Conservation (phyloP, 2,888 invertebrate genomes). For the Timema cristinae region DNA sequence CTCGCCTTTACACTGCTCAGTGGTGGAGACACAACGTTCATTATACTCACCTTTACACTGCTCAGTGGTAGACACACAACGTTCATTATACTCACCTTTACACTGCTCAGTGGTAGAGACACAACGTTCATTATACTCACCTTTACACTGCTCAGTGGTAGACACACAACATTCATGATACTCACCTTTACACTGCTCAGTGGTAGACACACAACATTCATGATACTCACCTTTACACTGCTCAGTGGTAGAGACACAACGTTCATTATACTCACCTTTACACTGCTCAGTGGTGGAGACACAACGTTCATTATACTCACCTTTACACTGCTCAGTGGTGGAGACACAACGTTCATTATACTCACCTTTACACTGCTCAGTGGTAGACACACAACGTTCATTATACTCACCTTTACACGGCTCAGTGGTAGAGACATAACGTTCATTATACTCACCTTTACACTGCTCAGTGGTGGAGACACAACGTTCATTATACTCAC, state of each 20-base stretch:
- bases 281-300: constrained; percentile 51
- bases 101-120: constrained; percentile 51
- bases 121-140: too few relatives aligned
- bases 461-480: constrained; percentile 51
- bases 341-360: too few relatives aligned
- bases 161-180: too few relatives aligned
- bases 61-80: constrained; percentile 39
- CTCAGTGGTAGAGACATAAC: constrained; percentile 39
- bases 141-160: constrained; percentile 52
- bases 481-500: too few relatives aligned
- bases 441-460: constrained; percentile 33
- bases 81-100: constrained; percentile 33
- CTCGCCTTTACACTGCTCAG: constrained; percentile 48
- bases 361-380: constrained; percentile 48
- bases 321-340: constrained; percentile 52
- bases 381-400: too few relatives aligned
- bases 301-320: too few relatives aligned
- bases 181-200: constrained; percentile 48
- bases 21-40: too few relatives aligned
- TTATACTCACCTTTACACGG: constrained; percentile 45
- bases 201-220: too few relatives aligned
- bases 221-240: constrained; percentile 45
- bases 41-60: constrained; percentile 45
- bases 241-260: constrained; percentile 39
- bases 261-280: constrained; percentile 33